Evolutionary conservation across 2,797 vertebrate genomes (phyloP).

Genomic region (Mus minutoides): DNA sequence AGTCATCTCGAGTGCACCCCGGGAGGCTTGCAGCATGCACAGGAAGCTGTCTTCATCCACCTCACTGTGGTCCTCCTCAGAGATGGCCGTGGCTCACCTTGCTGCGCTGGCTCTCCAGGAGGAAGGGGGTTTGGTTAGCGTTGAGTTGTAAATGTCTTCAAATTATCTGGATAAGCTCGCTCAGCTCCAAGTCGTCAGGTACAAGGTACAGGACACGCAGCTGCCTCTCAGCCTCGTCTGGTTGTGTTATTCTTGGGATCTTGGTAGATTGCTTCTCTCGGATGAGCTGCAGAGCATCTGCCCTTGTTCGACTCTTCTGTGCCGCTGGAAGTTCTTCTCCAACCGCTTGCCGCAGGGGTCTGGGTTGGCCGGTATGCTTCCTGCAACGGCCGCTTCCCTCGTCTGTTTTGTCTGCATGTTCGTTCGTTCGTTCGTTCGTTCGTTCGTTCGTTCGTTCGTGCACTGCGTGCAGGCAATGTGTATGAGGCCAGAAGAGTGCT

Average conservation of each 20-base stretch:
- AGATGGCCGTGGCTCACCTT: background rate
- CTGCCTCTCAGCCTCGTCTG: background rate
- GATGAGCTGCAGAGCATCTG: background rate
- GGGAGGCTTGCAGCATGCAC: background rate
- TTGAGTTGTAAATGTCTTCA: background rate
- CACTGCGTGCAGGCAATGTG: background rate
- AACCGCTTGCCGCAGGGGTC: background rate
- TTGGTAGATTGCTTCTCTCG: background rate
- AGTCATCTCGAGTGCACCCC: background rate
- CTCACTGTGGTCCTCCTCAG: background rate
- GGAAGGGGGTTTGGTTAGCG: background rate
- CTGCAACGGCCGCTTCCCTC: background rate
- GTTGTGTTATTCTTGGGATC: background rate
- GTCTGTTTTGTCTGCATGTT: background rate
- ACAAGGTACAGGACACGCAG: background rate
- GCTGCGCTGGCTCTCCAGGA: background rate
- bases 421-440: too few species aligned
- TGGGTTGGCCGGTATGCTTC: background rate
- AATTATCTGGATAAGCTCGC: background rate
- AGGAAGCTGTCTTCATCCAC: background rate
- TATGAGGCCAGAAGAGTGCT: background rate
- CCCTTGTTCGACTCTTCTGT: background rate
- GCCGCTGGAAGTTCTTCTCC: background rate
- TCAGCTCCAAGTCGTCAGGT: background rate
- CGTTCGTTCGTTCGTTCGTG: too few species aligned